These are phyloP conservation scores for Monochamus alternatus DNA, from an alignment of 2,888 invertebrate species.

Conservation along the genomic window DNA sequence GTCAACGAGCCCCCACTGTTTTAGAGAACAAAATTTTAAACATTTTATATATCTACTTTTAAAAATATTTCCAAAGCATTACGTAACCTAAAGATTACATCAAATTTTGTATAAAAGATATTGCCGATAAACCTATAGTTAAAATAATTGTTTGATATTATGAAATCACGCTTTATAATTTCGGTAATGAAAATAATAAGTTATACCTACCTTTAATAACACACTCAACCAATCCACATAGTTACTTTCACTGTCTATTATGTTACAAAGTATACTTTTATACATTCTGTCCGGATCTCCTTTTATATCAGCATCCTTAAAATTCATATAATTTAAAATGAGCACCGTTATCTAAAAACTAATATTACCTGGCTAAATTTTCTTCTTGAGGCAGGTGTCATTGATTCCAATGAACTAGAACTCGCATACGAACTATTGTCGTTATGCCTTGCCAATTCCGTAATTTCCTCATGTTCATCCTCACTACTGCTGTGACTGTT, in stretches of 20 bases:
- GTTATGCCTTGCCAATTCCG: constrained; percentile 67
- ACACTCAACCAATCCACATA: constrained; percentile 93
- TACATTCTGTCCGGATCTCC: constrained; percentile 88
- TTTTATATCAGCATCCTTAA: constrained; percentile 68
- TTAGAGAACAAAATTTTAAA: too few species aligned
- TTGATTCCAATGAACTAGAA: constrained; percentile 72
- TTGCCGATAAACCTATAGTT: too few species aligned
- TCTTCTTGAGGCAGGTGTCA: constrained; percentile 70
- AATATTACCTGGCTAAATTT: constrained; percentile 65
- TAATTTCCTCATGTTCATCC: constrained; percentile 69
- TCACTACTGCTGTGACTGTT: constrained; percentile 66
- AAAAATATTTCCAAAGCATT: too few species aligned
- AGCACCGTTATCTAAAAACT: background rate
- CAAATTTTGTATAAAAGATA: too few species aligned
- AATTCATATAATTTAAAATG: constrained; percentile 27
- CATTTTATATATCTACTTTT: too few species aligned
- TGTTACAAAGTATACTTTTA: constrained; percentile 89
- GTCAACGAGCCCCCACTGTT: too few species aligned
- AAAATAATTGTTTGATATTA: too few species aligned
- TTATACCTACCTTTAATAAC: constrained; percentile 82
- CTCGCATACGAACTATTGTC: constrained; percentile 71
- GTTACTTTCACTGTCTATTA: constrained; percentile 92
- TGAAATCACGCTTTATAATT: too few species aligned
- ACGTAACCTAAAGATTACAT: too few species aligned
- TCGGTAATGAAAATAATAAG: too few species aligned